These are phyloP conservation scores for Lamellibrachia satsuma DNA, from an alignment of 2,888 invertebrate genomes.

Conservation along the genomic window DNA sequence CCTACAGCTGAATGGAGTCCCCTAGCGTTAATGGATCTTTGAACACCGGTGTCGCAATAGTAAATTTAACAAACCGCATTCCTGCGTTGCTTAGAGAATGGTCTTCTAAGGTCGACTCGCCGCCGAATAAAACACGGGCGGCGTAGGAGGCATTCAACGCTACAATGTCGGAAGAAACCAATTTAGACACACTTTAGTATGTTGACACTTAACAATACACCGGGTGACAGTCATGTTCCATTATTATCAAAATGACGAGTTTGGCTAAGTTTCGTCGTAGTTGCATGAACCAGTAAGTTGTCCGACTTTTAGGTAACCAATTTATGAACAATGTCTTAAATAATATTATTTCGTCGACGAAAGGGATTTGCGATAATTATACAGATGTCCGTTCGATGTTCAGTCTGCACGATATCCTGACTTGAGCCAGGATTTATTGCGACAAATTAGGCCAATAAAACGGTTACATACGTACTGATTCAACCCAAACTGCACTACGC, in stretches of 20 bases:
- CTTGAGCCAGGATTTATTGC: background rate
- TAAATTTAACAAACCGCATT: background rate
- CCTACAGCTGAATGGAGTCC: background rate
- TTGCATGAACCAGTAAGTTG: background rate
- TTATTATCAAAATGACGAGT: background rate
- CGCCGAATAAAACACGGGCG: background rate
- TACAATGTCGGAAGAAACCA: background rate
- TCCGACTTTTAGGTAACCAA: background rate
- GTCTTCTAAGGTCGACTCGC: background rate
- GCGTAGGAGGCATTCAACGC: background rate
- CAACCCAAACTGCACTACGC: background rate
- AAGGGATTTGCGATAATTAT: background rate
- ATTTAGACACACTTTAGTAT: background rate
- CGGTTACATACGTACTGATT: background rate
- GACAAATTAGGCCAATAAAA: background rate
- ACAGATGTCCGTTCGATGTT: too few species aligned
- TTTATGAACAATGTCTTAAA: background rate
- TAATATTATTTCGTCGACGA: background rate
- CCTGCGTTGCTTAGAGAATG: conserved; percentile 1
- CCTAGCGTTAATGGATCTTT: background rate
- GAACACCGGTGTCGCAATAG: conserved; percentile 17
- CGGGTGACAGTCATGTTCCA: background rate
- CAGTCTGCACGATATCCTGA: too few species aligned
- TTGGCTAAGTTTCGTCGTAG: background rate
- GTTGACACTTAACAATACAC: background rate